These are phyloP conservation scores for Pteropus alecto DNA, from an alignment of 2,113 vertebrate species.

Conservation along the genomic window DNA sequence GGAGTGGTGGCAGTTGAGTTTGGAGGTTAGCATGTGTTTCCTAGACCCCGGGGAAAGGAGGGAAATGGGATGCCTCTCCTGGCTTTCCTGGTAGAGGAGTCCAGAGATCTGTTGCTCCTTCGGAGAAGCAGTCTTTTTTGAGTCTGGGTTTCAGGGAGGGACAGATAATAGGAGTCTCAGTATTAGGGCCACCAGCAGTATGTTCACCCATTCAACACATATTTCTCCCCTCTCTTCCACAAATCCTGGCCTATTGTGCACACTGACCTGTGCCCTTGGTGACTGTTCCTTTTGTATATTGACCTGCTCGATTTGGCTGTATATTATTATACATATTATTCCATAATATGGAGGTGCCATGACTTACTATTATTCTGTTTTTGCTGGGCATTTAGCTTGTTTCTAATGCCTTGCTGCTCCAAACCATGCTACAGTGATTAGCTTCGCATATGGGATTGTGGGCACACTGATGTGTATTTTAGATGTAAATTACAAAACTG, in stretches of 20 bases:
- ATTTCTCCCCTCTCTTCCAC: background rate
- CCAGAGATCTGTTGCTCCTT: background rate
- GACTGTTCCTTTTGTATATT: background rate
- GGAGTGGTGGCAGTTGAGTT: background rate
- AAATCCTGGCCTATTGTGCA: fast-evolving
- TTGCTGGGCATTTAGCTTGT: background rate
- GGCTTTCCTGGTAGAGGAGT: background rate
- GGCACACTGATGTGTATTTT: background rate
- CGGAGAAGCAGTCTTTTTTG: background rate
- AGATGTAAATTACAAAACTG: background rate
- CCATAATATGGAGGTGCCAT: background rate
- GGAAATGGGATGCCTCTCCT: background rate
- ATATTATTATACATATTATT: background rate
- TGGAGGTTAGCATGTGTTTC: background rate
- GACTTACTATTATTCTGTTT: background rate
- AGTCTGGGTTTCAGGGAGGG: background rate
- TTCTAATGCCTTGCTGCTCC: background rate
- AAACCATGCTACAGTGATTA: fast-evolving
- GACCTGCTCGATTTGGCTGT: background rate
- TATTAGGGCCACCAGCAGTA: background rate
- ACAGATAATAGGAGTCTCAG: background rate
- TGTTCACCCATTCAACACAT: background rate
- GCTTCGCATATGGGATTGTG: fast-evolving
- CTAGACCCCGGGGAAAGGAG: background rate
- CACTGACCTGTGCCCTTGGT: background rate